Evolutionary conservation across 2,888 invertebrate genomes (phyloP), one percentile per base, ranked within the genome.

Genomic region (Volucella inflata): DNA sequence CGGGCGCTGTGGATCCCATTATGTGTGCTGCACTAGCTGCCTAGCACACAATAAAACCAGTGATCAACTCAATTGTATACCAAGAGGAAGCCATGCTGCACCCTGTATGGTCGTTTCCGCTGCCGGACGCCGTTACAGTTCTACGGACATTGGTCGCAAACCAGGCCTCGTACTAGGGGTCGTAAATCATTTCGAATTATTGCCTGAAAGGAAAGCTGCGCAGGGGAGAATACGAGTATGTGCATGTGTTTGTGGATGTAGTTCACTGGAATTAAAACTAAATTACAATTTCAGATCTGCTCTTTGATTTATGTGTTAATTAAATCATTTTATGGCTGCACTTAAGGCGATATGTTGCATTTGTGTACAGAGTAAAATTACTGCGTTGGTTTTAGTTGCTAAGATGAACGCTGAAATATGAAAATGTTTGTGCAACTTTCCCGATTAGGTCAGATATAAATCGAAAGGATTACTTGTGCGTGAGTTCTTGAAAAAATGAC

Each of bases 241-340:
- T 62, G 71, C 50, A 55, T 68, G 67, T 79, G 64, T 72, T 53
- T 74, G 71, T 50, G 42, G 14, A 71, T 70, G 67, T 67, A 70
- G 64, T 76, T 75, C 76, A 87, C 87, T 87, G 88, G 88, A 89
- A 89, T 89, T 89, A 89, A 89, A 89, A 89, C 88, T 88, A 89
- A 89, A 89, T 89, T 89, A 89, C 88, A 88, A 80, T 88, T 87
- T 87, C 87, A 88, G 88, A 85, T 88, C 87, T 87, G 89, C 88
- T 87, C 85, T 83, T 87, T 89, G 89, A 90, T 89, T 90, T 90
- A 89, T 90, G 89, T 89, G 89, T 90, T 89, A 90, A 90, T 90
- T 90, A 89, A 90, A 89, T 89, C 88, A 89, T 89, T 90, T 90
- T 89, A 89, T 90, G 88, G 88, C 87, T 88, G 88, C 88, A 90